phyloP scores from a whole-genome alignment of 2,888 invertebrate genomes.

The Luperina nickerlii region DNA sequence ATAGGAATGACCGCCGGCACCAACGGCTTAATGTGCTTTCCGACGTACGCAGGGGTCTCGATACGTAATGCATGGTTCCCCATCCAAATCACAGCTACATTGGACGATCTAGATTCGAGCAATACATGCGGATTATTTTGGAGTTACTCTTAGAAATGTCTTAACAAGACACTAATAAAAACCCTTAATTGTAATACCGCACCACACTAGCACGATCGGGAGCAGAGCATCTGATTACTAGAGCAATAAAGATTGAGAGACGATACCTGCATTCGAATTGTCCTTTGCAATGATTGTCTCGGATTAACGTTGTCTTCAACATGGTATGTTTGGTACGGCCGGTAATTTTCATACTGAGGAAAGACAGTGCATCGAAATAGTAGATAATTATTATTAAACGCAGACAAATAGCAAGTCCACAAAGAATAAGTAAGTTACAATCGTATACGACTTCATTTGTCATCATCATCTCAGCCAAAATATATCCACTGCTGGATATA shows the following conservation, averaged over 20 bases:
- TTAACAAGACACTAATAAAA: not conserved
- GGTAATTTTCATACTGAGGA: not conserved
- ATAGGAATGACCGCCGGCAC: not conserved
- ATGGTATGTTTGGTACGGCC: not conserved
- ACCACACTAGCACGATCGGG: not conserved
- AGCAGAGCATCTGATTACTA: not conserved
- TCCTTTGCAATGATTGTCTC: not conserved
- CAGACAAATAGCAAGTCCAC: not conserved
- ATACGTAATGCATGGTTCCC: not conserved
- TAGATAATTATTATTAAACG: too few species aligned
- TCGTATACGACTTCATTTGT: not conserved
- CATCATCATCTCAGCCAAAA: not conserved
- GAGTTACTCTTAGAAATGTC: not conserved
- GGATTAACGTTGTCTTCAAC: not conserved
- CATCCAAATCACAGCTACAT: not conserved
- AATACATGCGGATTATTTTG: not conserved
- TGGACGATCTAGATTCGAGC: not conserved
- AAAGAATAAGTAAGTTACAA: not conserved
- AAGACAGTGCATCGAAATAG: not conserved
- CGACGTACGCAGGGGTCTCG: not conserved
- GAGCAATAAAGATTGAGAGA: not conserved
- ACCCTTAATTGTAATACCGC: not conserved
- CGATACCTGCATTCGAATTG: not conserved
- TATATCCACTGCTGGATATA: not conserved
- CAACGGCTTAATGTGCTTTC: not conserved